A percentile compares a stretch with the other conserved stretches of the same genome.
These are phyloP conservation scores for Pterocles orientalis DNA, from an alignment of 2,113 vertebrate species.

Conservation along the genomic window DNA sequence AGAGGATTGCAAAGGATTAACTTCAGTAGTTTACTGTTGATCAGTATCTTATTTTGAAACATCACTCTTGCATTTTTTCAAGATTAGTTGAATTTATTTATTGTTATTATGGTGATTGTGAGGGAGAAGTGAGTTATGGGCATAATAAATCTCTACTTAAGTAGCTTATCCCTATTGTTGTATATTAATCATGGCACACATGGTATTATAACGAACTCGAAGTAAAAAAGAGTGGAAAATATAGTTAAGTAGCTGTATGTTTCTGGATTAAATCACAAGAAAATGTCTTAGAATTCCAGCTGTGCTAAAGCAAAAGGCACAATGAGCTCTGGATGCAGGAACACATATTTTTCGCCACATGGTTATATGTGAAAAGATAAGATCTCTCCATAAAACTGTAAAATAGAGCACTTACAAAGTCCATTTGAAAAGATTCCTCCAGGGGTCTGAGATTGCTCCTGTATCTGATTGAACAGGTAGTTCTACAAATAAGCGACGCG, in stretches of 20 bases:
- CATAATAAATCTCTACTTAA: conserved; percentile 8
- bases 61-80: not conserved
- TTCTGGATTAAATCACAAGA: conserved; percentile 15
- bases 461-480: not conserved
- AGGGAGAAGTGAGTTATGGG: not conserved
- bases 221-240: accelerated
- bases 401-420: conserved; percentile 4
- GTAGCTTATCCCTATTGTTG: not conserved
- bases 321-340: not conserved
- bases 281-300: not conserved
- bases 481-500: not conserved
- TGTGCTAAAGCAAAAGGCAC: not conserved
- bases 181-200: not conserved
- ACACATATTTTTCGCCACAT: not conserved
- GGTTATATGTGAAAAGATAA: not conserved
- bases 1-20: not conserved
- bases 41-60: not conserved
- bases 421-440: conserved; percentile 9
- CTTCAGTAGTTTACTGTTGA: not conserved
- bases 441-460: not conserved
- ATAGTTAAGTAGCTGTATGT: not conserved
- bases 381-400: conserved; percentile 2
- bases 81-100: not conserved
- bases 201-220: not conserved
- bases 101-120: not conserved